Evolutionary conservation across 1,140 invertebrate species (phyloP), one percentile per base, ranked within the genome.

Genomic region (Drosophila nebulosa): DNA sequence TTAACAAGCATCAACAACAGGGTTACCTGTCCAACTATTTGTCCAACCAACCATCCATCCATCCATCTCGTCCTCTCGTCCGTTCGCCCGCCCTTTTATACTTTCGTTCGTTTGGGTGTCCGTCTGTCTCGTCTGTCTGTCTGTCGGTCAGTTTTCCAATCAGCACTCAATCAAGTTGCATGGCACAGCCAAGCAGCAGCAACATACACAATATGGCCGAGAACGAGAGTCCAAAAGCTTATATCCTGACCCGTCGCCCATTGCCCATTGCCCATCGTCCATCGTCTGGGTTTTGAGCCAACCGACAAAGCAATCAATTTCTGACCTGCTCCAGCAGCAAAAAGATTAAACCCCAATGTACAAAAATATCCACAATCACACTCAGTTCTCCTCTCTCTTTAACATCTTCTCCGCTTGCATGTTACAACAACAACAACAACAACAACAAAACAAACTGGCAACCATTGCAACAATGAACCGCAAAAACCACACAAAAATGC

Each of bases 231-330:
- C 51, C 71, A 18, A 46, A 36, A 46, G 39, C 39, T 46, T 46
- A 39, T 58, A 58, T 58, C 27, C 56, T 75, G 64, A 61, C 57
- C 64, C n/a, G n/a, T n/a, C n/a, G n/a, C n/a, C n/a, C n/a, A n/a
- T n/a, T n/a, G n/a, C n/a, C n/a, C n/a, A n/a, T n/a, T n/a, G n/a
- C n/a, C n/a, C n/a, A n/a, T n/a, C n/a, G n/a, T n/a, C 64, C 60
- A 59, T 75, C 74, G 56, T 70, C 71, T 63, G 59, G 61, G 65
- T 77, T 46, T 59, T 75, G n/a, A 70, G 64, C 83, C 78, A 78
- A 88, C 78, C 83, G 83, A 86, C 81, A 88, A 88, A 86, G 83
- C 83, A 86, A 86, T 86, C 81, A 86, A 86, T 86, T 86, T 53
- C 67, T 74, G 70, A 61, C 74, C 63, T 69, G 63, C 58, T 69